Base-by-base conservation (phyloP, 2,888 invertebrate species). In the Dromius quadrimaculatus region DNA sequence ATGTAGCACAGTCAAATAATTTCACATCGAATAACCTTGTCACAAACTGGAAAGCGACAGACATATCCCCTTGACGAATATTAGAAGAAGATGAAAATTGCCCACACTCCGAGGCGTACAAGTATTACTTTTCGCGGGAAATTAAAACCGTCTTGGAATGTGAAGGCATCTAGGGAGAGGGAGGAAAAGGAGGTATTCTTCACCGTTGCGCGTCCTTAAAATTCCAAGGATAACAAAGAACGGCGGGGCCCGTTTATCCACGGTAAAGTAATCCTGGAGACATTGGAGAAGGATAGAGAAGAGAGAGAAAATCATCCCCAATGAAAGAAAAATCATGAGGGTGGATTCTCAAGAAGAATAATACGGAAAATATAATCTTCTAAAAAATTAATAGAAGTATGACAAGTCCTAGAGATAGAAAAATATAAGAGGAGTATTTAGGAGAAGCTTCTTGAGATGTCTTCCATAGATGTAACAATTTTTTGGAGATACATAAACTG, bases 221-320 rank as follows among this genome's bases (percentile, higher is more conserved):
- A 64, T 64, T 64, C 64, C 64, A 47, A 34, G 64, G 47, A 64
- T 64, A 64, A 47, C 64, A 64, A 64, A 64, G 59, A 63, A 43
- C 43, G 63, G 17, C 9, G 43, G 23, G 45, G 43, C 63, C 28
- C 43, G 28, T 63, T 45, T 63, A 62, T 38, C 41, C 62, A 59
- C 59, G 36, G 59, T 59, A 59, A 59, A 62, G 62, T 62, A 62
- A 62, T 62, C 41, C 62, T 62, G 20, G 11, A 41, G 2, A 11
- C 20, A 6, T 5, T 5, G 36, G 34, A 38, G n/a, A 38, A 38
- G n/a, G 38, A 38, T 11, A 38, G 34, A 19, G 34, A 36, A 36
- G 19, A 20, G 20, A 0, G 8, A n/a, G 32, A 9, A 15, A 13
- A 19, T 22, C 41, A 1, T 2, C 5, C 41, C 41, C 41, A 4